Evolutionary conservation across 2,113 vertebrate species (phyloP).

Genomic region (Hymenochirus boettgeri): DNA sequence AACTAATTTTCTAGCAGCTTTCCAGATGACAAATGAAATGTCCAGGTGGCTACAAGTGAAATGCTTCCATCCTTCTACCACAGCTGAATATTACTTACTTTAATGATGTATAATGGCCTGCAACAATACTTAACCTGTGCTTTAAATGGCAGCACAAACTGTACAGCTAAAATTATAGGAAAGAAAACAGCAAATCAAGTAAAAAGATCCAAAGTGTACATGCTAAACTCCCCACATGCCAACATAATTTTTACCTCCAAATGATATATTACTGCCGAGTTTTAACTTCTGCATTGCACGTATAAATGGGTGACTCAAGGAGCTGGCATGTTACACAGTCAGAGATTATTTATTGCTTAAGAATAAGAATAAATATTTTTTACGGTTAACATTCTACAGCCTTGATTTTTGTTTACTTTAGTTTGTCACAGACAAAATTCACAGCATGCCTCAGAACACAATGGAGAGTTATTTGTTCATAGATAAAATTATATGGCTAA

Average conservation of each 20-base stretch:
- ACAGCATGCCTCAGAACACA: slow-evolving; percentile 19
- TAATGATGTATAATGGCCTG: slow-evolving; percentile 94
- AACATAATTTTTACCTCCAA: slow-evolving; percentile 58
- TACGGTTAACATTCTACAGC: slow-evolving; percentile 37
- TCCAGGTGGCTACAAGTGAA: slow-evolving; percentile 71
- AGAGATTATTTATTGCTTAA: slow-evolving; percentile 58
- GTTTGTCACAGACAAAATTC: slow-evolving; percentile 31
- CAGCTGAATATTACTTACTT: slow-evolving; percentile 80
- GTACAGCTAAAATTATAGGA: slow-evolving; percentile 65
- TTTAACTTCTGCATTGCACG: slow-evolving; percentile 56
- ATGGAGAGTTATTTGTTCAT: slow-evolving; percentile 21
- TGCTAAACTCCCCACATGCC: slow-evolving; percentile 64
- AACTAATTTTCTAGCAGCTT: slow-evolving; percentile 65
- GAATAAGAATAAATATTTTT: slow-evolving; percentile 49
- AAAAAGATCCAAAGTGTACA: slow-evolving; percentile 57
- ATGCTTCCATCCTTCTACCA: slow-evolving; percentile 79
- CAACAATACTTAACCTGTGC: slow-evolving; percentile 91
- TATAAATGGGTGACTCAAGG: slow-evolving; percentile 54
- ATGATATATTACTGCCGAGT: slow-evolving; percentile 55
- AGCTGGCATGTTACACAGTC: slow-evolving; percentile 51
- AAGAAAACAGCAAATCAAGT: slow-evolving; percentile 68
- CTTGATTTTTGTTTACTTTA: slow-evolving; percentile 33
- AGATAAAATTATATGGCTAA: slow-evolving; percentile 34
- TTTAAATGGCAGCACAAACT: slow-evolving; percentile 70
- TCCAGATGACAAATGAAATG: slow-evolving; percentile 72